Evolutionary conservation across 2,888 invertebrate species (phyloP).

Genomic region (Alloplasta piceator): DNA sequence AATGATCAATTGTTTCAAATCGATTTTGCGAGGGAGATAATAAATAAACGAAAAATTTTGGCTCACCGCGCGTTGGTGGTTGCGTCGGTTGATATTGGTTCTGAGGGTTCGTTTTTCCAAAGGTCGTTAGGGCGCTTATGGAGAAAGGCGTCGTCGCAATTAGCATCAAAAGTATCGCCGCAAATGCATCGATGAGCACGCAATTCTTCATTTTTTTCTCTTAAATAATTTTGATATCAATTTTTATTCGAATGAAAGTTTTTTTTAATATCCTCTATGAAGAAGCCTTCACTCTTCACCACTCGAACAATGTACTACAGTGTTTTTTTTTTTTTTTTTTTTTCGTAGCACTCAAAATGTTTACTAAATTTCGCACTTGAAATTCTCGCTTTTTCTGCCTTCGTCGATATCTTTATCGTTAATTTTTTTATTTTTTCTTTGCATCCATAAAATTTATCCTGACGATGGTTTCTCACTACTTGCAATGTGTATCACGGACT

Average conservation of each 20-base stretch:
- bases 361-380: constrained; percentile 29
- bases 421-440: constrained; percentile 7
- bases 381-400: constrained; percentile 15
- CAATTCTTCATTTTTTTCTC: constrained; percentile 57
- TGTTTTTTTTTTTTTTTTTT: constrained; percentile 6
- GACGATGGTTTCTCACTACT: constrained; percentile 60
- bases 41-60: constrained; percentile 3
- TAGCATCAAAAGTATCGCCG: constrained; percentile 62
- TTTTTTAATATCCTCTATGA: constrained; percentile 20
- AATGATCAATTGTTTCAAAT: too few relatives aligned
- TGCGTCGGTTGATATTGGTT: constrained; percentile 84
- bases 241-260: not conserved
- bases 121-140: constrained; percentile 88
- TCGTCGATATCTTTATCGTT: not conserved
- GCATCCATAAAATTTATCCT: constrained; percentile 9
- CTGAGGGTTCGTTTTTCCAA: constrained; percentile 88
- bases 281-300: constrained; percentile 33
- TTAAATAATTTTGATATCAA: not conserved
- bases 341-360: constrained; percentile 16
- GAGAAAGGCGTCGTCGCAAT: constrained; percentile 81
- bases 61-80: constrained; percentile 85
- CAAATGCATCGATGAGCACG: constrained; percentile 49
- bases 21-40: not conserved
- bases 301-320: not conserved
- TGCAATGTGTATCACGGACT: constrained; percentile 75